These are phyloP conservation scores for Vulpes ferrilata DNA, from an alignment of 2,113 vertebrate species.

Conservation along the genomic window DNA sequence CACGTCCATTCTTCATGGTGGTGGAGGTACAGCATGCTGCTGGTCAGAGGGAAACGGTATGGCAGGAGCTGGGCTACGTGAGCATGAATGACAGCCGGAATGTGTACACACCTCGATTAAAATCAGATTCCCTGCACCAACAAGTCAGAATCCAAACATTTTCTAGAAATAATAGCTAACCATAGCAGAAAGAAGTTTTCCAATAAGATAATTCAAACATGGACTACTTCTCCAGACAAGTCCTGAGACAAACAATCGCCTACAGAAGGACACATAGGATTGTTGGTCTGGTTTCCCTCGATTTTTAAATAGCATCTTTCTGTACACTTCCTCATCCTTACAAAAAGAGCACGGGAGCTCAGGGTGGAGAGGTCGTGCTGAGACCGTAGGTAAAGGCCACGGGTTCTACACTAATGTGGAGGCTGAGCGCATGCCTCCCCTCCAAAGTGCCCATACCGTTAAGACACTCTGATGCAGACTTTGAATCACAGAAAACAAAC, in stretches of 20 bases:
- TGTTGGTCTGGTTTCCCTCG: too few species aligned
- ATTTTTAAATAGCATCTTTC: not conserved
- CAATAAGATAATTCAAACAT: not conserved
- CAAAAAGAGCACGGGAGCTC: not conserved
- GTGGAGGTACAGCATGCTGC: not conserved
- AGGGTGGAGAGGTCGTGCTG: not conserved
- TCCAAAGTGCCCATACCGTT: not conserved
- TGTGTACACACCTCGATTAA: not conserved
- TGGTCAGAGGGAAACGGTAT: not conserved
- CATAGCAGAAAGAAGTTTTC: not conserved
- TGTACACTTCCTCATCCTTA: not conserved
- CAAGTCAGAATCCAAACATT: not conserved
- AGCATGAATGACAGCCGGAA: not conserved
- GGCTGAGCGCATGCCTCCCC: not conserved
- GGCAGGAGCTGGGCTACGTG: not conserved
- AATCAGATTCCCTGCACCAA: not conserved
- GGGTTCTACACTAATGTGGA: not conserved
- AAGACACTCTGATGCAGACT: not conserved
- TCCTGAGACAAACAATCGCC: not conserved
- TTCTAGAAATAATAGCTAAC: not conserved
- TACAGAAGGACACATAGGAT: not conserved
- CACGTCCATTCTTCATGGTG: not conserved
- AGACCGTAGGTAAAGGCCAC: fast-evolving
- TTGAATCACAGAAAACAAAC: not conserved
- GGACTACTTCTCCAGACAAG: not conserved